Base-by-base conservation (phyloP, 2,113 vertebrate species). In the Geococcyx californianus region DNA sequence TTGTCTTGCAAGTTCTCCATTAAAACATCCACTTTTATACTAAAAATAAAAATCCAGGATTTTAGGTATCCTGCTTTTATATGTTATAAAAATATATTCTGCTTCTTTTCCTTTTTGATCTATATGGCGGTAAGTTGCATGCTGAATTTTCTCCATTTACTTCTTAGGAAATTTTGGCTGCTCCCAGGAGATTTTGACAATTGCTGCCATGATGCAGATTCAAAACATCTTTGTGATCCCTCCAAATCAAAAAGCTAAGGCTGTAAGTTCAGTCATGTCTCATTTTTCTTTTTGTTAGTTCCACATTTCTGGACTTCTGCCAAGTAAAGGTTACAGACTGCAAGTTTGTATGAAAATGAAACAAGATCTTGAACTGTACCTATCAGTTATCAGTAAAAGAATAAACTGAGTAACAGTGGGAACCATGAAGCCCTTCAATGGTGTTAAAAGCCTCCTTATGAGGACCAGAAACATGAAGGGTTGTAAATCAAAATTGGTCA, bases 121-220 rank as follows among this genome's bases (percentile, higher is more conserved):
- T 87, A 0, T 34, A 2, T 55, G 40, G 6, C 3, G 5, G 0
- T 29, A 34, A 59, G 5, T 64, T 81, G 55, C 91, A 67, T 44
- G 62, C 5, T 84, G 28, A 70, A 24, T 77, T 77, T 94, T 36
- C 47, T 94, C 3, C 20, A 44, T 86, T 87, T 96, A 45, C 54
- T 87, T 78, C 91, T 62, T 52, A 98, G 99, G 99, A 84, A 99
- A 99, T 96, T 99, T 99, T 70, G 99, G 99, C 95, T 99, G 99
- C 97, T 99, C 99, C 90, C 99, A 99, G 94, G 99, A 99, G 97
- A 99, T 99, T 40, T 97, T 99, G 84, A 99, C 99, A 95, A 99
- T 99, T 54, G 99, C 99, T 16, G 99, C 99, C 75, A 99, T 99
- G 99, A 99, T 99, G 99, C 99, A 99, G 96, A 99, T 99, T 97